These are phyloP conservation scores for Melitaea athalia DNA, from an alignment of 2,888 invertebrate genomes.

Conservation along the genomic window DNA sequence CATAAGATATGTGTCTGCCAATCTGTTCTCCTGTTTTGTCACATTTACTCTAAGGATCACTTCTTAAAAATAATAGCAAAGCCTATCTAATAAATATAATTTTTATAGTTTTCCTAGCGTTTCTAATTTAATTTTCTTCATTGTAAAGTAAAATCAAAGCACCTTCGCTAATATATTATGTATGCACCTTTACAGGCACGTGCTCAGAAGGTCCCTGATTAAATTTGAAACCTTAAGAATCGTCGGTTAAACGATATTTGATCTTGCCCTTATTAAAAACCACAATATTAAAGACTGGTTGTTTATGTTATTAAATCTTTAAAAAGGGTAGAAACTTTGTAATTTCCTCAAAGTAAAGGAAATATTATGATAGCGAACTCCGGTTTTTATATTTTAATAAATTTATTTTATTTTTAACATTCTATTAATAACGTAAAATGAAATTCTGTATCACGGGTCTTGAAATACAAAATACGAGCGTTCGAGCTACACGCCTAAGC, in stretches of 20 bases:
- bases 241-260: conserved; percentile 36
- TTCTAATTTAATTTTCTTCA: neutral
- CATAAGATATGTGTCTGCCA: too few relatives aligned
- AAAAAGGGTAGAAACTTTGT: neutral
- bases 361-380: neutral
- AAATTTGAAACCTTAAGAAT: conserved; percentile 44
- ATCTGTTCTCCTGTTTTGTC: too few relatives aligned
- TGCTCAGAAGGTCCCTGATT: conserved; percentile 33
- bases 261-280: conserved; percentile 32
- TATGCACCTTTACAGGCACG: conserved; percentile 33
- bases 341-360: neutral
- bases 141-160: neutral
- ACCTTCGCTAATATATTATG: conserved; percentile 10
- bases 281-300: conserved; percentile 19
- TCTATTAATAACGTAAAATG: neutral
- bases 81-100: too few relatives aligned
- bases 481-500: too few relatives aligned
- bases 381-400: neutral
- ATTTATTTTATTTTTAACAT: neutral
- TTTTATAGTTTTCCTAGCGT: neutral
- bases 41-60: too few relatives aligned
- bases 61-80: too few relatives aligned
- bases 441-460: too few relatives aligned
- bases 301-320: conserved; percentile 22
- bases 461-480: too few relatives aligned